Evolutionary conservation across 2,113 vertebrate species (phyloP).

Genomic region (Melanostigma gelatinosum): DNA sequence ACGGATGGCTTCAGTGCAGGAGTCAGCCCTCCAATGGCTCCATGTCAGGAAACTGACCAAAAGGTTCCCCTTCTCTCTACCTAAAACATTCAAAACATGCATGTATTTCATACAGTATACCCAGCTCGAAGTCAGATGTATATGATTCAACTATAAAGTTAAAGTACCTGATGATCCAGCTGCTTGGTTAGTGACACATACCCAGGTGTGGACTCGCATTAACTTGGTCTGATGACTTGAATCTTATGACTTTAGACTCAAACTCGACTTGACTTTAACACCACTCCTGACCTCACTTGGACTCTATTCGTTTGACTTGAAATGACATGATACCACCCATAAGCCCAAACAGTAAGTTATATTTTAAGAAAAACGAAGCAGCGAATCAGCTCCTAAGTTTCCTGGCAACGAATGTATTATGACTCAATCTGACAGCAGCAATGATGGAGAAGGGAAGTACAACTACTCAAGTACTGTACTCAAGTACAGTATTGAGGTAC

Average conservation of each 20-base stretch:
- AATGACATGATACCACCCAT: background rate
- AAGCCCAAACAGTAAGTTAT: background rate
- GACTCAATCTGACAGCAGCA: background rate
- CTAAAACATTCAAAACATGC: background rate
- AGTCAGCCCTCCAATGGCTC: background rate
- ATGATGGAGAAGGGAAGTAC: background rate
- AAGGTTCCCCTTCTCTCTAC: background rate
- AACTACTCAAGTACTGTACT: background rate
- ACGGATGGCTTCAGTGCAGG: background rate
- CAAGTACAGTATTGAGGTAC: background rate
- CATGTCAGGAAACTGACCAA: background rate
- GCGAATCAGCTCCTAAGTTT: background rate
- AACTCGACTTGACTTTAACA: background rate
- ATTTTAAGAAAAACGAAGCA: background rate
- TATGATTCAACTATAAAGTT: background rate
- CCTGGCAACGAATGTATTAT: background rate
- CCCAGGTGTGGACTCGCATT: slow-evolving; percentile 1
- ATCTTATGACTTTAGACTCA: background rate
- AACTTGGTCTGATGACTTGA: background rate
- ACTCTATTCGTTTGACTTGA: background rate
- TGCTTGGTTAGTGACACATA: background rate
- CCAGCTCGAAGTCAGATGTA: background rate
- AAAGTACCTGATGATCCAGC: background rate
- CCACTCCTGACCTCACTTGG: background rate
- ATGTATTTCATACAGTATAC: background rate